Evolutionary conservation across 2,888 invertebrate species (phyloP), one percentile per base, ranked within the genome.

Genomic region (Aleiodes alternator): DNA sequence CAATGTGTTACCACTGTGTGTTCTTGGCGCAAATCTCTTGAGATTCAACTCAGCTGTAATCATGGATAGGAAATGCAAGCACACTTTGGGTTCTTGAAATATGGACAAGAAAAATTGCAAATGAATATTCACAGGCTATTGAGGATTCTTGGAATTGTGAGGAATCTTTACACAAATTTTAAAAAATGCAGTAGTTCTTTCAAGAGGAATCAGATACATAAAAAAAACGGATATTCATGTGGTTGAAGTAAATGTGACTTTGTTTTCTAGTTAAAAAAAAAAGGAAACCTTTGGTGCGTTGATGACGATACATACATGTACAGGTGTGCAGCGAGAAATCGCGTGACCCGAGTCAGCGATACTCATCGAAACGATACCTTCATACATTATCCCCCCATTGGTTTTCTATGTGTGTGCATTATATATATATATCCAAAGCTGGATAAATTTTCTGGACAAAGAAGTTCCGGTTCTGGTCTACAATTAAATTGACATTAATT

Each of bases 401-500:
- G 64, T 9, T 48, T 43, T 43, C 16, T 16, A 8, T 23, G 23
- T 43, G 61, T 43, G 38, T 61, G 43, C 55, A 72, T 66, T 43
- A 55, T 53, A 55, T 34, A 3, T 34, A 34, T 34, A 34, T 6
- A 34, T 23, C 34, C 66, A 51, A 43, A 64, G 56, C 48, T 66
- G 53, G 66, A 64, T 72, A 72, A 72, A n/a, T 34, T 72, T 71
- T 48, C 48, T 57, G 57, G 57, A 73, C 73, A 73, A 73, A 73
- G 73, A 73, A 68, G 68, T 73, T 73, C 73, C 73, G 68, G 73
- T 53, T 64, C 64, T 66, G 29, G 29, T 56, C 14, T 38, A 53
- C 59, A 59, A 59, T 57, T 57, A 31, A 48, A 57, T 48, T 50
- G 64, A 64, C 64, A 64, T 64, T 64, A 64, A 64, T 64, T 64